Percentiles rank a stretch among this genome's conserved stretches.
phyloP scores from a whole-genome alignment of 2,113 vertebrate genomes.

The Apistogramma diplotaenia region DNA sequence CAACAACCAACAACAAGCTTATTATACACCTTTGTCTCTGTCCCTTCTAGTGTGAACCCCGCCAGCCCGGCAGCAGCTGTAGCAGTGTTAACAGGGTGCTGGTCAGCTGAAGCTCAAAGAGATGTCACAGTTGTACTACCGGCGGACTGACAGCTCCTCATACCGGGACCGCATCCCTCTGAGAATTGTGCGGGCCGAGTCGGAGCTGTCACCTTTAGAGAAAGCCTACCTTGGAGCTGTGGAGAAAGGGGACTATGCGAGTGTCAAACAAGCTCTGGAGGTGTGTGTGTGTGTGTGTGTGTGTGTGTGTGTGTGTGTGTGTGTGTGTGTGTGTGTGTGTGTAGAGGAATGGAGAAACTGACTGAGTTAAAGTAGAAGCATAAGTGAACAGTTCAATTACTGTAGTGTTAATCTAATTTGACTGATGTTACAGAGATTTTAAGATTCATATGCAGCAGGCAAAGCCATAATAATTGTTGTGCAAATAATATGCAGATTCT shows the following conservation, averaged over 20 bases:
- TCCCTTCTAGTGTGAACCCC: conserved; percentile 72
- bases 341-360: background rate
- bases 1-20: background rate
- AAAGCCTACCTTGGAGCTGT: conserved; percentile 93
- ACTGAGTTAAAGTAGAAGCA: background rate
- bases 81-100: conserved; percentile 38
- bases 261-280: conserved; percentile 93
- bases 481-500: conserved; percentile 9
- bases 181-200: conserved; percentile 93
- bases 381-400: background rate
- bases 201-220: conserved; percentile 90
- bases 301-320: background rate
- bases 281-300: conserved; percentile 23
- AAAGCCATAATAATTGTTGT: background rate
- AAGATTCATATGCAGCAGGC: background rate
- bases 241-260: conserved; percentile 95
- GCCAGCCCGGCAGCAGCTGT: conserved; percentile 64
- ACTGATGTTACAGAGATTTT: background rate
- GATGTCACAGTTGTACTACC: conserved; percentile 98
- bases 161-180: conserved; percentile 96
- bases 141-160: conserved; percentile 86
- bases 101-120: conserved; percentile 54
- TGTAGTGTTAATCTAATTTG: conserved; percentile 5
- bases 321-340: background rate
- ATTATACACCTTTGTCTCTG: conserved; percentile 26